Evolutionary conservation across 2,888 invertebrate species (phyloP), one percentile per base, ranked within the genome.

Genomic region (Tiliacea citrago): DNA sequence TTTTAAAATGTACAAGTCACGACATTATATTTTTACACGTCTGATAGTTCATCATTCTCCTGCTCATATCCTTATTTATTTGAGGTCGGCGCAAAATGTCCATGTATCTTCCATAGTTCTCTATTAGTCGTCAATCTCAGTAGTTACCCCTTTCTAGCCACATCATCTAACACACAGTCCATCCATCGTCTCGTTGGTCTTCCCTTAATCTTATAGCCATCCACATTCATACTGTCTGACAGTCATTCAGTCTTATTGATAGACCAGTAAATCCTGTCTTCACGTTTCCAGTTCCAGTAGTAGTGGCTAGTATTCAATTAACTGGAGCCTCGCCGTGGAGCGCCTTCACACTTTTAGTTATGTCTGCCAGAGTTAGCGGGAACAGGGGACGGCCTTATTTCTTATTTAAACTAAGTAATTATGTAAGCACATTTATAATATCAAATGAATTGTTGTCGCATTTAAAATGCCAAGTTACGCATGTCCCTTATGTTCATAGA

Each of bases 281-380:
- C 35, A 29, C 24, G n/a, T 35, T n/a, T 24, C 47, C 45, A 58
- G 67, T 70, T 71, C 42, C 76, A 55, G 79, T 82, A 63, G 92
- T 92, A 93, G 88, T 62, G 90, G 90, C 49, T 70, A 51, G 88
- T 89, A 92, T 93, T 93, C 93, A 93, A 93, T 93, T 93, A 93
- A 92, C 88, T 88, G 81, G 87, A 88, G 90, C 86, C 90, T 87
- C 88, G 88, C 81, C 86, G 90, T 88, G 84, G 77, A 88, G 83
- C 80, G 86, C 90, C 90, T 90, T 89, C 90, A 86, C 90, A 90
- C 89, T 91, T 89, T 93, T 93, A 92, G 91, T 93, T 93, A 92
- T 93, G 88, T 92, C 91, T 91, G 90, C 86, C 89, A 86, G 84
- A 86, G 89, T 86, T 84, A 77, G 86, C 86, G 84, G 75, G 72